Evolutionary conservation across 2,888 invertebrate species (phyloP).

Genomic region (Tetropium fuscum): DNA sequence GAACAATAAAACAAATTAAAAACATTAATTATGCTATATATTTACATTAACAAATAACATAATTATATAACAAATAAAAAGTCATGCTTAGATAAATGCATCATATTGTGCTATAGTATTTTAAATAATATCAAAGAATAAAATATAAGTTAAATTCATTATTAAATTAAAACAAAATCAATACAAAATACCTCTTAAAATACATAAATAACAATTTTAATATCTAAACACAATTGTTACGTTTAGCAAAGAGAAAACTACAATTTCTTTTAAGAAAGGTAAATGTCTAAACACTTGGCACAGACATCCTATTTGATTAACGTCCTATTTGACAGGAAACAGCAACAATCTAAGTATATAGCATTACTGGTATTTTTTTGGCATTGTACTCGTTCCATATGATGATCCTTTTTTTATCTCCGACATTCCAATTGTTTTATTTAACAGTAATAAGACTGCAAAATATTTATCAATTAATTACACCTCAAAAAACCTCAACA

Average conservation of each 20-base stretch:
- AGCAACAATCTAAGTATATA: background rate
- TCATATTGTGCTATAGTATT: conserved; percentile 23
- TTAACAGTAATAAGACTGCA: conserved; percentile 82
- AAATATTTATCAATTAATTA: conserved; percentile 53
- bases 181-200: conserved; percentile 1
- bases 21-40: conserved; percentile 29
- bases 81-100: conserved; percentile 18
- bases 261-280: conserved; percentile 16
- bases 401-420: conserved; percentile 87
- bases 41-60: conserved; percentile 39
- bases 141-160: conserved; percentile 1
- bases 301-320: conserved; percentile 38
- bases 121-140: conserved; percentile 19
- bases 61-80: conserved; percentile 9
- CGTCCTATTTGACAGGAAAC: conserved; percentile 12
- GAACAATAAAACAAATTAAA: background rate
- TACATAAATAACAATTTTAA: conserved; percentile 14
- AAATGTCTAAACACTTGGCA: conserved; percentile 38
- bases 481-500: too few relatives aligned
- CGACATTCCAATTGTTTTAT: conserved; percentile 85
- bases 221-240: conserved; percentile 20
- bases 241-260: conserved; percentile 22
- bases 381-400: conserved; percentile 75
- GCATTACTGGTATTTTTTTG: conserved; percentile 64
- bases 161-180: conserved; percentile 9